Base-by-base conservation (phyloP, 2,888 invertebrate genomes). In the Heterodera filipjevi region DNA sequence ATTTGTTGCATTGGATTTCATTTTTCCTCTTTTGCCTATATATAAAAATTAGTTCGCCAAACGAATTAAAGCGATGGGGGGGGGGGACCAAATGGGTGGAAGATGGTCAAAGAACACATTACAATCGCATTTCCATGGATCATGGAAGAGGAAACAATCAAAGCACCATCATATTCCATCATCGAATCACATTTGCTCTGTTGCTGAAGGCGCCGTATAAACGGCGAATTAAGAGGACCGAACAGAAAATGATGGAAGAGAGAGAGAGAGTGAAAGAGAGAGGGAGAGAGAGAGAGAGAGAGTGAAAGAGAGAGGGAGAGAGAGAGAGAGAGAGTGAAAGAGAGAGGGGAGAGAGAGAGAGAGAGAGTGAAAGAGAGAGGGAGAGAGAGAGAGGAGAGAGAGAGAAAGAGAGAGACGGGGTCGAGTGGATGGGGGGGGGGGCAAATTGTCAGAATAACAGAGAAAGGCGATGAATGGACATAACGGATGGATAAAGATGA, bases 191-290 rank as follows among this genome's bases (percentile, higher is more conserved):
- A 59, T 59, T 59, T n/a, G 22, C n/a, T n/a, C 59, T 8, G 6
- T 39, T 6, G 39, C 39, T 39, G 59, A 59, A n/a, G 59, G 59
- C 59, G 59, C 59, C 59, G 59, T 10, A n/a, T 27, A 59, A 59
- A 59, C 59, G 59, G 59, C 59, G 59, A 59, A 53, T 59, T 59
- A 59, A 59, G 59, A 10, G 27, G 59, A 6, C 59, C 59, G 59
- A 59, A 59, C 59, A 59, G 27, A n/a, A 19, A 22, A 59, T 59
- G 27, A 16, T 14, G 49, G 49, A 49, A 49, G 49, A 16, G 49
- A 3, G 49, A 16, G 19, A 16, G 19, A 16, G 49, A 14, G 46
- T 8, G 46, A 14, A 16, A 14, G 46, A 16, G 49, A 49, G 49
- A 19, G 12, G 19, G 49, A n/a, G 49, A 16, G 16, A 49, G 49